A percentile compares a stretch with the other conserved stretches of the same genome.
Evolutionary conservation across 2,888 invertebrate species (phyloP).

Genomic region (Cheilosia variabilis): DNA sequence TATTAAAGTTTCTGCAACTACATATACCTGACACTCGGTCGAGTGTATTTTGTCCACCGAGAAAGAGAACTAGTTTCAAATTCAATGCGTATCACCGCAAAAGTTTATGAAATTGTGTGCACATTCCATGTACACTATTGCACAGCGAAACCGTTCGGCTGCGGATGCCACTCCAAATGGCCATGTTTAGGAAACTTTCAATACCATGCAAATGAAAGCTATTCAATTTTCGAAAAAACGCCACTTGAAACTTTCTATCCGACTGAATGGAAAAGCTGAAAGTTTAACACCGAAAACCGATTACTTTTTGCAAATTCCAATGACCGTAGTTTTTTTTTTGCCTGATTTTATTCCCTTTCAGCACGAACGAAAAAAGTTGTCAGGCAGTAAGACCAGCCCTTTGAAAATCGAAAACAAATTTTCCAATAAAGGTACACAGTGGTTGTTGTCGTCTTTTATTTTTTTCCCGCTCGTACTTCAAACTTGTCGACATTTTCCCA

Average conservation of each 20-base stretch:
- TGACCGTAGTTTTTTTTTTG: conserved; percentile 18
- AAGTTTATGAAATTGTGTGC: conserved; percentile 5
- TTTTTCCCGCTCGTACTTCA: neutral
- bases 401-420: conserved; percentile 13
- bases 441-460: neutral
- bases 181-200: conserved; percentile 45
- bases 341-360: neutral
- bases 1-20: neutral
- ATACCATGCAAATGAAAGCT: conserved; percentile 54
- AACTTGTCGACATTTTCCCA: conserved; percentile 1
- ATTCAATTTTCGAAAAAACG: conserved; percentile 54
- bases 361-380: conserved; percentile 18
- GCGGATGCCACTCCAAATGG: neutral
- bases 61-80: conserved; percentile 41
- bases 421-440: conserved; percentile 9
- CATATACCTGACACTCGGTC: neutral
- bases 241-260: conserved; percentile 66
- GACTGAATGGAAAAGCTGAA: conserved; percentile 41
- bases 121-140: neutral
- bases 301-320: conserved; percentile 34
- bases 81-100: conserved; percentile 11
- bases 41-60: conserved; percentile 8
- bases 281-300: conserved; percentile 51
- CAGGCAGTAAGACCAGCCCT: conserved; percentile 27
- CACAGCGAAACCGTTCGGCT: neutral